Evolutionary conservation across 2,797 vertebrate genomes (phyloP).

Genomic region (Ambastaia sidthimunki): DNA sequence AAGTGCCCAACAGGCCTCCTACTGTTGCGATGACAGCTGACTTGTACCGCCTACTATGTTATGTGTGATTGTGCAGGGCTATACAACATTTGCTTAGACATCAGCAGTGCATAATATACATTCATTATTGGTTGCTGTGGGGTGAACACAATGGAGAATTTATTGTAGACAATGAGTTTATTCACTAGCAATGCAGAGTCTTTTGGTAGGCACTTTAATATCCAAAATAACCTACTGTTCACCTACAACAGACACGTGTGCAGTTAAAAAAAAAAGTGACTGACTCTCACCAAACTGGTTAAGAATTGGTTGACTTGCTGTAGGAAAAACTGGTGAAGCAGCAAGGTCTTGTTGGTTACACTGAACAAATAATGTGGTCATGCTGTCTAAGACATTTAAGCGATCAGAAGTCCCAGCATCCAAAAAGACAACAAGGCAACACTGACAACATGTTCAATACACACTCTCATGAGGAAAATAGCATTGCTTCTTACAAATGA

Average conservation of each 20-base stretch:
- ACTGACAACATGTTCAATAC: background rate
- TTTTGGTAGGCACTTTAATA: background rate
- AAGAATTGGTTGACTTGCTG: background rate
- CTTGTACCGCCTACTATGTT: background rate
- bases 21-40: constrained; percentile 3
- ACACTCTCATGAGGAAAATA: background rate
- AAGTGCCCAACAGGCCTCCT: background rate
- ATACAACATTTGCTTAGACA: background rate
- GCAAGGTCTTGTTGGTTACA: background rate
- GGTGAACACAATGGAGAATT: background rate
- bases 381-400: too few relatives aligned
- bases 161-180: background rate
- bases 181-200: background rate
- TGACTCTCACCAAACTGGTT: background rate
- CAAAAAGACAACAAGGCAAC: background rate
- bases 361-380: background rate
- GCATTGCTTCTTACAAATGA: background rate
- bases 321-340: background rate
- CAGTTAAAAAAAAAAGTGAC: background rate
- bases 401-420: background rate
- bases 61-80: background rate
- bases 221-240: constrained; percentile 7
- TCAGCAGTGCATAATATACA: constrained; percentile 7
- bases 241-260: background rate
- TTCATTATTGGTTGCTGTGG: background rate